These are phyloP conservation scores for Thymelicus acteon DNA, from an alignment of 2,888 invertebrate species.

Conservation along the genomic window DNA sequence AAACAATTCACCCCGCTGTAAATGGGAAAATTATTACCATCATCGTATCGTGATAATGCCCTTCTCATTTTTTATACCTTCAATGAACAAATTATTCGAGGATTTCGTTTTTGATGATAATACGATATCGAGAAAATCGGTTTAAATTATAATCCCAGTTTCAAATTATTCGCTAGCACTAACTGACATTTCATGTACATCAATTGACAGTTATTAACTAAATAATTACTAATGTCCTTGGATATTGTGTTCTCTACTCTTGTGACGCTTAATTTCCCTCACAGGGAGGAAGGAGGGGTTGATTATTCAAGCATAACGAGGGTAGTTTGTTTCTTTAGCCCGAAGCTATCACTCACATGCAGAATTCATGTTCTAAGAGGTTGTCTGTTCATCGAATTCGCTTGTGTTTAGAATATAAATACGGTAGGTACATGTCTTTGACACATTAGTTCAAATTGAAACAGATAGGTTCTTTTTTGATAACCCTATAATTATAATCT, in stretches of 20 bases:
- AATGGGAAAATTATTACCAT: not conserved
- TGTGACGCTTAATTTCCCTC: not conserved
- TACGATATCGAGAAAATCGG: too few species aligned
- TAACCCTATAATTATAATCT: too few species aligned
- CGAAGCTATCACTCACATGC: conserved; percentile 12
- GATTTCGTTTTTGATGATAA: too few species aligned
- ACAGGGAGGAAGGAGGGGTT: not conserved
- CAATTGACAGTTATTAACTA: not conserved
- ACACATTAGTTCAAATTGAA: too few species aligned
- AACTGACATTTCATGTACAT: too few species aligned
- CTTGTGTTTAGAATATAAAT: not conserved
- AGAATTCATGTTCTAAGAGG: conserved; percentile 1
- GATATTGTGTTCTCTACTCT: not conserved
- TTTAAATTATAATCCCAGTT: too few species aligned
- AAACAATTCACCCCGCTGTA: not conserved
- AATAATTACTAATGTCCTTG: not conserved
- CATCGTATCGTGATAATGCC: not conserved
- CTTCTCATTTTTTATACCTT: not conserved
- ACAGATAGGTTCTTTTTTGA: too few species aligned
- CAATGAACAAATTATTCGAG: not conserved
- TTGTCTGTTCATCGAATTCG: conserved; percentile 4
- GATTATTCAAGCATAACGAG: not conserved
- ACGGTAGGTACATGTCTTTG: too few species aligned
- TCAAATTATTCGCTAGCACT: too few species aligned
- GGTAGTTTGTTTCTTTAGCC: conserved; percentile 8